Conservation (phyloP, 92 coral and sea anemone species). For the Epizoanthus stellaris region DNA sequence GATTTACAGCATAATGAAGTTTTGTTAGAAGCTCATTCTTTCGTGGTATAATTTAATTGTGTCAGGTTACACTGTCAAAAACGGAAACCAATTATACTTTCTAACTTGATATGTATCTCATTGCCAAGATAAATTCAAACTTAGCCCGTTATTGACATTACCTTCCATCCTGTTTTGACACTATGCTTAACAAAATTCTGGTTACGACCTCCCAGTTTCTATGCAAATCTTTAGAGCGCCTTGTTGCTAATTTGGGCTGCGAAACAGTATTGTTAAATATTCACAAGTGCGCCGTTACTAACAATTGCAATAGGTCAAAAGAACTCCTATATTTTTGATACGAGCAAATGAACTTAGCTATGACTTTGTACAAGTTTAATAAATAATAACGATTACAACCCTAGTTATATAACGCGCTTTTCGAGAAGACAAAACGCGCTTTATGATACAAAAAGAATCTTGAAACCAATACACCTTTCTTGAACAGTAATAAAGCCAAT, state of each 20-base stretch:
- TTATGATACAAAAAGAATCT: background rate
- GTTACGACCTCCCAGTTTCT: conserved; percentile 19
- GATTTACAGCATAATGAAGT: conserved; percentile 16
- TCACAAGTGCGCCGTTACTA: conserved; percentile 19
- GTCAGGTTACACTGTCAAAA: conserved; percentile 4
- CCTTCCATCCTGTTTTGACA: background rate
- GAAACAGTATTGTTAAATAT: conserved; percentile 16
- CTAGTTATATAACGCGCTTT: conserved; percentile 7
- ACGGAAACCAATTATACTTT: background rate
- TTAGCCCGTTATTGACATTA: conserved; percentile 4
- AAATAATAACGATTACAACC: background rate
- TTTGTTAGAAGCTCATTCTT: conserved; percentile 18
- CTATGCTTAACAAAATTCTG: conserved; percentile 7
- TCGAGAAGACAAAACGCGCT: background rate
- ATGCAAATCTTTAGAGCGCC: conserved; percentile 15
- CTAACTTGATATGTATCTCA: background rate
- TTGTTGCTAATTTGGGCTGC: conserved; percentile 23
- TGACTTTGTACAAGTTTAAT: conserved; percentile 5
- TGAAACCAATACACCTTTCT: conserved; percentile 10
- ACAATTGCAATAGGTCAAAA: conserved; percentile 21
- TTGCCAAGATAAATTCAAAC: conserved; percentile 22
- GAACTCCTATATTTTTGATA: conserved; percentile 6
- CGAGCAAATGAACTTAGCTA: conserved; percentile 7
- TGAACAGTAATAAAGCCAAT: conserved; percentile 18
- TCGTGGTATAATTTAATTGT: background rate